These are phyloP conservation scores for Camponotus vicinus DNA, from an alignment of 1,140 invertebrate genomes.

Conservation along the genomic window DNA sequence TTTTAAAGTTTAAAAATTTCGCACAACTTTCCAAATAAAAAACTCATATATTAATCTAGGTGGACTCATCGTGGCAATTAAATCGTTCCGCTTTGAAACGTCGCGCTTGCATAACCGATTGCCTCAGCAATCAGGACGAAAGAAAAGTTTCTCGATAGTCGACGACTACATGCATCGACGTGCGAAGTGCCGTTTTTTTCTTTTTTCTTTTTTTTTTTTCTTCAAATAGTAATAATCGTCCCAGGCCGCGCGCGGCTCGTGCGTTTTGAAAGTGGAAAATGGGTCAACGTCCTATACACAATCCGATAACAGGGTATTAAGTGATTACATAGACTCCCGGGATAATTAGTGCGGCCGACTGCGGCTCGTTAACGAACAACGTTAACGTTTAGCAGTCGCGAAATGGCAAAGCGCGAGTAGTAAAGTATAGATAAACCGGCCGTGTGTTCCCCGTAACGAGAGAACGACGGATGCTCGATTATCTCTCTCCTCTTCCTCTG, in stretches of 20 bases:
- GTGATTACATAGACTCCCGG: slow-evolving; percentile 66
- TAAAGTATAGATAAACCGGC: slow-evolving; percentile 43
- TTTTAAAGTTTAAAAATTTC: slow-evolving; percentile 22
- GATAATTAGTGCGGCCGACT: slow-evolving; percentile 67
- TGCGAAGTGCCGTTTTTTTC: slow-evolving; percentile 41
- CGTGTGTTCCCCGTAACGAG: neutral
- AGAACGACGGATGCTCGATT: neutral
- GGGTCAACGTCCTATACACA: slow-evolving; percentile 69
- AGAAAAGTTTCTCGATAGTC: slow-evolving; percentile 58
- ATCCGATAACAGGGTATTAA: slow-evolving; percentile 74
- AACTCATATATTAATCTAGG: slow-evolving; percentile 49
- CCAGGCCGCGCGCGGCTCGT: neutral
- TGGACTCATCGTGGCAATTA: slow-evolving; percentile 56
- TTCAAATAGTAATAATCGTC: slow-evolving; percentile 17
- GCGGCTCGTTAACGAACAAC: slow-evolving; percentile 52
- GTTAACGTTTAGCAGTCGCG: slow-evolving; percentile 49
- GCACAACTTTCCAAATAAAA: slow-evolving; percentile 25
- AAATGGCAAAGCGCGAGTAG: slow-evolving; percentile 24
- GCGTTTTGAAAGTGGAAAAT: slow-evolving; percentile 70
- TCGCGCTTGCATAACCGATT: slow-evolving; percentile 53
- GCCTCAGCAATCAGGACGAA: slow-evolving; percentile 40
- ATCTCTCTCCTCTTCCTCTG: neutral
- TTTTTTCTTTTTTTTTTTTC: too few species aligned
- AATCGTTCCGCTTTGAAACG: slow-evolving; percentile 59
- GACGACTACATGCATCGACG: slow-evolving; percentile 28